Evolutionary conservation across 2,888 invertebrate genomes (phyloP), one percentile per base, ranked within the genome.

Genomic region (Notodonta ziczac): DNA sequence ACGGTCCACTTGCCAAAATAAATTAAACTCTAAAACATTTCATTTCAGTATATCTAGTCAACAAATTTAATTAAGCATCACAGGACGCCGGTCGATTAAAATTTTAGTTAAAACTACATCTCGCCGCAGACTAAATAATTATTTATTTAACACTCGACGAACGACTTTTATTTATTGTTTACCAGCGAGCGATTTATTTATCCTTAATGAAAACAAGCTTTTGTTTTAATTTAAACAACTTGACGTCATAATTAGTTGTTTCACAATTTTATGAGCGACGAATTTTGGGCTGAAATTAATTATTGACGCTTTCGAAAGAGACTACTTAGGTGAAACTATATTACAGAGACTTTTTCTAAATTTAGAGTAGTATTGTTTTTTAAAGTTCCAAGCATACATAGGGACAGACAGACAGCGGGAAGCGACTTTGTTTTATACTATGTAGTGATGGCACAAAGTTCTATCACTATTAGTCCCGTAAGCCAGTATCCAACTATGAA

Each of bases 211-310:
- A 40, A 39, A 16, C 32, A 55, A 40, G 39, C 42, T 9, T 40
- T 55, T 42, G 39, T 40, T 55, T 42, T 55, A 39, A 55, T 55
- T 55, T 40, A 39, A 40, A 14, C 14, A 55, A 55, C 55, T 40
- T 54, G 35, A 54, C 39, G 12, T 54, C 53, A 7, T 50, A 50
- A 16, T 50, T 50, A 50, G 16, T 50, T 14, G 16, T 50, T 50
- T 50, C 50, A 9, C 16, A 16, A 16, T 50, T 50, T 50, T 13
- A n/a, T 46, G 13, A n/a, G 10, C 10, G 7, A n/a, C n/a, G n/a
- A 46, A 46, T 5, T 46, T n/a, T 46, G 13, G 4, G 13, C n/a
- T 46, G 0, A 46, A 46, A 46, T 46, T n/a, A n/a, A n/a, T n/a
- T n/a, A 46, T 10, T 13, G 42, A 6, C n/a, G 46, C n/a, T n/a